A percentile compares a stretch with the other conserved stretches of the same genome.
These are phyloP conservation scores for Melospiza georgiana DNA, from an alignment of 2,113 vertebrate species.

Conservation along the genomic window DNA sequence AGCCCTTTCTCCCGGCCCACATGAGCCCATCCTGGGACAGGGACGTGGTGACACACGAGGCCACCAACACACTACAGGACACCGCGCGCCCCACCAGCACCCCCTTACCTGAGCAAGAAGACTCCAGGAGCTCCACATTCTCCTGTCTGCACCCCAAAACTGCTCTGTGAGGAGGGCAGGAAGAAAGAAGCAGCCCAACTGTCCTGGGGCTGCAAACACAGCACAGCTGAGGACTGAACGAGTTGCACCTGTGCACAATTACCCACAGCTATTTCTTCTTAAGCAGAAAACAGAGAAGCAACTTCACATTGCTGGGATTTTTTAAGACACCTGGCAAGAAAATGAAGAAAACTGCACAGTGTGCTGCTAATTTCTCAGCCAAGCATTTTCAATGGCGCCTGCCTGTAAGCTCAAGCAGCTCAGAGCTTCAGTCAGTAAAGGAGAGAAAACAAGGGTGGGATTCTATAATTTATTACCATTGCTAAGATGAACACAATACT, in stretches of 20 bases:
- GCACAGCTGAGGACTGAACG: neutral
- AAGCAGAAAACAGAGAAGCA: neutral
- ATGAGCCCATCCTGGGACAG: fast-evolving
- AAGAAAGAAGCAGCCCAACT: neutral
- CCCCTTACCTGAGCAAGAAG: neutral
- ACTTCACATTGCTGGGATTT: neutral
- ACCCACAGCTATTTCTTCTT: neutral
- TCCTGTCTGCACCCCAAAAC: fast-evolving
- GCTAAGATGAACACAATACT: conserved; percentile 81
- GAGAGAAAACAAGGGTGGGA: conserved; percentile 55
- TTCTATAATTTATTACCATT: conserved; percentile 83
- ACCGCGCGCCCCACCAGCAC: neutral
- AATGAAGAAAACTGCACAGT: neutral
- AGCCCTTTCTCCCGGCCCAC: fast-evolving
- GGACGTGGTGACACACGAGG: fast-evolving
- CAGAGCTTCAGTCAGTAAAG: neutral
- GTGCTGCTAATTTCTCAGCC: neutral
- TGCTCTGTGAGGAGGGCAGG: fast-evolving
- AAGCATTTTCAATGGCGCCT: neutral
- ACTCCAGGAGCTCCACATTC: fast-evolving
- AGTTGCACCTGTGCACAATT: neutral
- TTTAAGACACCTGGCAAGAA: neutral
- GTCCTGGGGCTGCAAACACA: neutral
- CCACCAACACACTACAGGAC: fast-evolving
- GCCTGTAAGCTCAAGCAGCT: neutral